phyloP scores from a whole-genome alignment of 2,797 vertebrate species.

The Cyprinodon diabolis region DNA sequence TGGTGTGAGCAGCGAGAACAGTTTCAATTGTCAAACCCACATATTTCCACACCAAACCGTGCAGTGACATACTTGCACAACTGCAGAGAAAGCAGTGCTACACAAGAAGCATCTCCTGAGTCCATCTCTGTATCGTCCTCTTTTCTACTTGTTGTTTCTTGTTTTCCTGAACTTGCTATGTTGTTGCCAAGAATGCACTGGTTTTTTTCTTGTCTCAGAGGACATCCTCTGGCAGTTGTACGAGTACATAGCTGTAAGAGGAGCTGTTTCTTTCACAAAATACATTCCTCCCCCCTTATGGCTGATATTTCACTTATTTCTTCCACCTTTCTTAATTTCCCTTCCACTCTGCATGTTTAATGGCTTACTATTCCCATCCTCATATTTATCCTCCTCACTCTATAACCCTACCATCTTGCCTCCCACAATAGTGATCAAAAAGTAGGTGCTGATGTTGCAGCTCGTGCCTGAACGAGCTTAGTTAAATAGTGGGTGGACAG shows the following conservation, averaged over 20 bases:
- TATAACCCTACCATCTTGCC: conserved; percentile 49
- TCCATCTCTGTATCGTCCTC: conserved; percentile 11
- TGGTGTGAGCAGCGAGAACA: conserved; percentile 24
- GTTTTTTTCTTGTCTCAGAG: conserved; percentile 26
- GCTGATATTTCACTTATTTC: conserved; percentile 19
- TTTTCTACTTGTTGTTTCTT: conserved; percentile 2
- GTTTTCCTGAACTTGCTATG: conserved; percentile 20
- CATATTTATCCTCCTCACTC: conserved; percentile 63
- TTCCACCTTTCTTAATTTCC: conserved; percentile 26
- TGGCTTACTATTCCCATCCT: conserved; percentile 54
- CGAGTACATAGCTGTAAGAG: conserved; percentile 3
- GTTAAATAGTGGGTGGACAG: conserved; percentile 69
- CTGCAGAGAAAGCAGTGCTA: conserved; percentile 34
- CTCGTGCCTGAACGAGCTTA: conserved; percentile 52
- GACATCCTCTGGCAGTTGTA: conserved; percentile 14
- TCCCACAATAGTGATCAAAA: conserved; percentile 65
- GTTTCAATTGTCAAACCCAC: conserved; percentile 54
- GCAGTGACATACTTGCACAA: conserved; percentile 45
- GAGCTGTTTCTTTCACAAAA: conserved; percentile 11
- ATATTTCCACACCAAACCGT: conserved; percentile 52
- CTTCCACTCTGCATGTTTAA: conserved; percentile 47
- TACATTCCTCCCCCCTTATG: neutral
- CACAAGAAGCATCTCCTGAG: conserved; percentile 15
- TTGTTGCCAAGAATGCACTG: conserved; percentile 8
- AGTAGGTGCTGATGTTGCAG: conserved; percentile 74